A percentile compares a stretch with the other conserved stretches of the same genome.
These are phyloP conservation scores for Troilus luridus DNA, from an alignment of 2,888 invertebrate genomes.

Conservation along the genomic window DNA sequence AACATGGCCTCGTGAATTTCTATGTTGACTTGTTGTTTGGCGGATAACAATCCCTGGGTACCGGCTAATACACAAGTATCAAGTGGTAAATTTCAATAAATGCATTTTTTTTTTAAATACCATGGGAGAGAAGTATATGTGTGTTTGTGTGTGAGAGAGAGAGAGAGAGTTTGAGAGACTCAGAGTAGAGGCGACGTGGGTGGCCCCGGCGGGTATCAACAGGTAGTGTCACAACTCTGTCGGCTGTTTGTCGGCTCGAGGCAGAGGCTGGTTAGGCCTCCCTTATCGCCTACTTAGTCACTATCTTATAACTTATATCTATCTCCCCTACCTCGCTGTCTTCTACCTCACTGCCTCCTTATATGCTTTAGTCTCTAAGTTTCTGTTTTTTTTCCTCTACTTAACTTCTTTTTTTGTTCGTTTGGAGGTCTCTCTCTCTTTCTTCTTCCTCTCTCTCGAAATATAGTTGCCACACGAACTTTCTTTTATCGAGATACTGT, in stretches of 20 bases:
- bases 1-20: too few species aligned
- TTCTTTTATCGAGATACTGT: background rate
- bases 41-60: too few species aligned
- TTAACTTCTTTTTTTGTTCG: background rate
- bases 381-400: background rate
- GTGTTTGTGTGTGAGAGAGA: too few species aligned
- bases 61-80: too few species aligned
- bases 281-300: background rate
- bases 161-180: background rate
- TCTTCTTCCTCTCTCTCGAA: background rate
- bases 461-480: background rate
- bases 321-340: background rate
- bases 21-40: too few species aligned
- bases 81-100: too few species aligned
- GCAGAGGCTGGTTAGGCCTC: background rate
- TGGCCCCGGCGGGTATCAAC: background rate
- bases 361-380: background rate
- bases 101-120: too few species aligned
- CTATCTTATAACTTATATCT: slow-evolving; percentile 23
- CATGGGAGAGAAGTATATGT: too few species aligned
- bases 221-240: slow-evolving; percentile 54
- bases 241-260: slow-evolving; percentile 35
- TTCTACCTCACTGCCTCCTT: background rate
- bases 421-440: background rate
- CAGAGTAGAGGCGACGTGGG: background rate